A percentile compares a stretch with the other conserved stretches of the same genome.
These are phyloP conservation scores for Astropecten irregularis DNA, from an alignment of 53 echinoderm and acorn worm genomes.

Conservation along the genomic window DNA sequence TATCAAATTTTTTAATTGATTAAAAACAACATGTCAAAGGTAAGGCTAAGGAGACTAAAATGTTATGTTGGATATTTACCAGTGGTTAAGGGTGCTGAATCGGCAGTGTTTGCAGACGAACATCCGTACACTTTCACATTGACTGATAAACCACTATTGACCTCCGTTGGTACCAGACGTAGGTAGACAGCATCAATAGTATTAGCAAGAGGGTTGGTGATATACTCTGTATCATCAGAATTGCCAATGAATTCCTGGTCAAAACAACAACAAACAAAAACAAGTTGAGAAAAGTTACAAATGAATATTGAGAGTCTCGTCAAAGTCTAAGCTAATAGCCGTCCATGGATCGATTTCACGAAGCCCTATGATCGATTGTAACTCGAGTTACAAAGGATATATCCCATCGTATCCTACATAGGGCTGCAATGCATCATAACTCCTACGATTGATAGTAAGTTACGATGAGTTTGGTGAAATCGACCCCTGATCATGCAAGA, in stretches of 20 bases:
- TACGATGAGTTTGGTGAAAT: too few species aligned
- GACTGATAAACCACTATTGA: slow-evolving; percentile 29
- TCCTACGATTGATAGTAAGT: too few species aligned
- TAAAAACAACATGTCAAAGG: too few species aligned
- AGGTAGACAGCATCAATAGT: slow-evolving; percentile 68
- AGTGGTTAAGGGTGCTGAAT: slow-evolving; percentile 50
- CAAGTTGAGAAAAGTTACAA: not conserved
- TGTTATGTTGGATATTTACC: slow-evolving; percentile 37
- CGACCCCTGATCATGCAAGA: too few species aligned
- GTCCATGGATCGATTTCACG: too few species aligned
- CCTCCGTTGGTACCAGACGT: slow-evolving; percentile 51
- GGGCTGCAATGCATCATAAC: too few species aligned
- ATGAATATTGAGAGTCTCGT: not conserved
- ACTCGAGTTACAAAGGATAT: too few species aligned
- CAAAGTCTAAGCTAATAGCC: too few species aligned
- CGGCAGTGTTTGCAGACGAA: slow-evolving; percentile 6
- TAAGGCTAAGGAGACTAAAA: too few species aligned
- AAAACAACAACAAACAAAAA: not conserved
- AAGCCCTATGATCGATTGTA: too few species aligned
- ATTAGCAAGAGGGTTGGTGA: slow-evolving; percentile 73
- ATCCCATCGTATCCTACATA: too few species aligned
- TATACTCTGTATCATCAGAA: slow-evolving; percentile 32
- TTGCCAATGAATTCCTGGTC: slow-evolving; percentile 75
- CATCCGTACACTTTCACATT: slow-evolving; percentile 57
- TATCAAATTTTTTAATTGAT: too few species aligned